Evolutionary conservation across 2,888 invertebrate genomes (phyloP).

Genomic region (Omphaloscelis lunosa): DNA sequence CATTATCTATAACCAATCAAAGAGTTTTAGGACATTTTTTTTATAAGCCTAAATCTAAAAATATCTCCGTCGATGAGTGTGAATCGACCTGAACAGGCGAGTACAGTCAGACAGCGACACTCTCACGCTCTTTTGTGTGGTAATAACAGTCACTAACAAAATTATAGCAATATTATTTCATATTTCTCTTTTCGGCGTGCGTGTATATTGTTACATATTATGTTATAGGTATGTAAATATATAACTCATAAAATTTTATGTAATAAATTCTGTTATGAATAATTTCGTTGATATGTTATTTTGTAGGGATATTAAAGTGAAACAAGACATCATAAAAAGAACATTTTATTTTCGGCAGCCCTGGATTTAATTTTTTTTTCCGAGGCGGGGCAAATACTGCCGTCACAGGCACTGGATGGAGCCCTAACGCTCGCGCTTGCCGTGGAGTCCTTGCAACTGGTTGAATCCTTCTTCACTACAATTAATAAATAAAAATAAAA

Average conservation of each 20-base stretch:
- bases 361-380: too few relatives aligned
- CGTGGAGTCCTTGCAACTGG: too few relatives aligned
- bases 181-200: background rate
- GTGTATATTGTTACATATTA: slow-evolving; percentile 5
- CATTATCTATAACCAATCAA: background rate
- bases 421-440: too few relatives aligned
- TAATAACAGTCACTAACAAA: slow-evolving; percentile 33
- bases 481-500: too few relatives aligned
- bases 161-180: slow-evolving; percentile 2
- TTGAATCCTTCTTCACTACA: too few relatives aligned
- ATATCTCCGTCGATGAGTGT: slow-evolving; percentile 16
- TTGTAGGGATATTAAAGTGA: background rate
- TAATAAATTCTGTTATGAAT: background rate
- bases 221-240: background rate
- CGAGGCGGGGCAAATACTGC: too few relatives aligned
- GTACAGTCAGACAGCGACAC: slow-evolving; percentile 31
- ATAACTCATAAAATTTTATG: background rate
- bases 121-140: slow-evolving; percentile 16
- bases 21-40: background rate
- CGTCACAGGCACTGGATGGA: too few relatives aligned
- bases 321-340: background rate
- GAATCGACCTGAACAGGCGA: slow-evolving; percentile 24
- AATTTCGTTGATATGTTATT: slow-evolving; percentile 9
- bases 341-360: background rate
- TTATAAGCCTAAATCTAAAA: background rate